Conservation (phyloP, 2,797 vertebrate species). For the Phyllotis vaccarum region DNA sequence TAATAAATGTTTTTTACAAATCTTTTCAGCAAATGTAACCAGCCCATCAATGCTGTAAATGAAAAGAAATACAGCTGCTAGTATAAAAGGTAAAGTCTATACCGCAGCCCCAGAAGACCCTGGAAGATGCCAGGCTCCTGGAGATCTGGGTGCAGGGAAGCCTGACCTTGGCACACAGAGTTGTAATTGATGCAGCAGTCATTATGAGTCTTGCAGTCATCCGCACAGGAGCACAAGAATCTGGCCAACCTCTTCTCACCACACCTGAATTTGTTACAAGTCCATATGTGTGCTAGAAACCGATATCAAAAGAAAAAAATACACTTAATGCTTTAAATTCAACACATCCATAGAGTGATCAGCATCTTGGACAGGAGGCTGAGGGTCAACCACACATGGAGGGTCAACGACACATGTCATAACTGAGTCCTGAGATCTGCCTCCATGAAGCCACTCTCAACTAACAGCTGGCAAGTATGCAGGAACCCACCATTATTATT, state of each 20-base stretch:
- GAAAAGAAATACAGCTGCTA: background rate
- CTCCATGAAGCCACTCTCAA: background rate
- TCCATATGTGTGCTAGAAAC: slow-evolving; percentile 88
- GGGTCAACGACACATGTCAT: background rate
- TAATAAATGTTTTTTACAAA: background rate
- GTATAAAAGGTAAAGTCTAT: background rate
- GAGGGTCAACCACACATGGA: background rate
- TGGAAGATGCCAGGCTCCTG: background rate
- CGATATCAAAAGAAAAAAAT: slow-evolving; percentile 18
- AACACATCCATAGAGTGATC: background rate
- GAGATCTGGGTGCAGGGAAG: accelerated
- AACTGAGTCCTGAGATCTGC: background rate
- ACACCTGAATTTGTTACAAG: slow-evolving; percentile 90
- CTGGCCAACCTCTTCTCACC: slow-evolving; percentile 88
- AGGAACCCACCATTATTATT: background rate
- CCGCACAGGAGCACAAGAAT: slow-evolving; percentile 89
- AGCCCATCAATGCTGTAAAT: background rate
- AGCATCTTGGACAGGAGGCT: background rate
- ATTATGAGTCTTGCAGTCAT: slow-evolving; percentile 87
- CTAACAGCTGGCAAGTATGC: background rate
- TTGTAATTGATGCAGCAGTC: slow-evolving; percentile 90
- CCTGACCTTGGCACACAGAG: slow-evolving; percentile 88
- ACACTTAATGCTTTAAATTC: background rate
- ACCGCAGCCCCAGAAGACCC: background rate
- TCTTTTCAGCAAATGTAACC: background rate